Base-by-base conservation (phyloP, 2,797 vertebrate genomes). In the Spinus pinus region DNA sequence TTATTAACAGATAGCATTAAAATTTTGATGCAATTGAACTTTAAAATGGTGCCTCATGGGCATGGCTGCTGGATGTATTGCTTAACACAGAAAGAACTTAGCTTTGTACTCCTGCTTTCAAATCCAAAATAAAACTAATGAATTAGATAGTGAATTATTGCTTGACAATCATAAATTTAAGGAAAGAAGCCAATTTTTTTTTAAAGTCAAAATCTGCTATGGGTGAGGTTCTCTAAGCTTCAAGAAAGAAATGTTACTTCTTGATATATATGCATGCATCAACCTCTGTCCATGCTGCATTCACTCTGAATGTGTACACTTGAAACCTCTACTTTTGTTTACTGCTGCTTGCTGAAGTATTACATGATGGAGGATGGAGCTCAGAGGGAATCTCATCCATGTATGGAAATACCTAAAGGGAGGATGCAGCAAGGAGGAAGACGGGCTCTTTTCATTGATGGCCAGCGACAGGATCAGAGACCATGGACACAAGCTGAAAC, bases 311-410 rank as follows among this genome's bases (percentile, higher is more conserved):
- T 13, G 21, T 33, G 18, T 42, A 2, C n/a, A 46, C 54, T 77
- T 65, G 27, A 83, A 82, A 75, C 49, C 24, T 92, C 67, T 44
- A 33, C 74, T 66, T 58, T 51, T 4, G 4, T n/a, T 7, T 53
- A n/a, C 30, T 94, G 95, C 28, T 91, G 69, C 83, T 89, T 85
- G 88, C 50, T 90, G 49, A 88, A 71, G 56, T 58, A 57, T 64
- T 85, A 39, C 46, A 21, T 70, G 85, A 56, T 8, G 22, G 49
- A 81, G 24, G 33, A 46, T 67, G 46, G 31, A 78, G 23, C 25
- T 79, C 7, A 7, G 15, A 16, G 7, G 20, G 3, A 13, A 28
- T 74, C 28, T 79, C 25, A 67, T 51, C 35, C 7, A 6, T 16
- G 2, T 56, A 4, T 31, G 6, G 33, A n/a, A 86, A 47, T 58